phyloP scores from a whole-genome alignment of 1,140 invertebrate genomes.

The Plectrocnemia conspersa region DNA sequence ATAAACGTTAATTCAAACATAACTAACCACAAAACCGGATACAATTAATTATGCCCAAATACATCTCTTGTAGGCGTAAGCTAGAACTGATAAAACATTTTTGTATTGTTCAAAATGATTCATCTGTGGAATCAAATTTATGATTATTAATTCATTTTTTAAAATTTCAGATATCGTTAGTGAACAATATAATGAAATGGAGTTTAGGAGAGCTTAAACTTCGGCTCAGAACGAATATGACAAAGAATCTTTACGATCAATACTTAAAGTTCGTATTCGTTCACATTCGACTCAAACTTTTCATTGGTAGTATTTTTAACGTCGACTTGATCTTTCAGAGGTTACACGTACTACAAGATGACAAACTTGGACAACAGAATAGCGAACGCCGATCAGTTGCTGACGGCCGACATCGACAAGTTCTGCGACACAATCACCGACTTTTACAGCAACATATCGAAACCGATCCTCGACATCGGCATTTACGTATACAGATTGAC shows the following conservation, averaged over 20 bases:
- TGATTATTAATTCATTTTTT: constrained; percentile 23
- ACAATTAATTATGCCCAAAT: no score
- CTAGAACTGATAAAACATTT: no score
- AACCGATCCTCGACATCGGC: constrained; percentile 90
- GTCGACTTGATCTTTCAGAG: constrained; percentile 54
- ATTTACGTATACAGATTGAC: constrained; percentile 91
- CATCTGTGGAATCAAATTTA: no score
- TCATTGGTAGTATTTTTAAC: background rate
- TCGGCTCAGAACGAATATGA: constrained; percentile 83
- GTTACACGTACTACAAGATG: constrained; percentile 97
- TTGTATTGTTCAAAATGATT: no score
- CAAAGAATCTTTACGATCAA: constrained; percentile 79
- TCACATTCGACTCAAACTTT: background rate
- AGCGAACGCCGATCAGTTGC: constrained; percentile 91
- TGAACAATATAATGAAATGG: constrained; percentile 92
- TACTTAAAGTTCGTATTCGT: constrained; percentile 79
- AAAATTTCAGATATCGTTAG: constrained; percentile 70
- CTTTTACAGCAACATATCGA: constrained; percentile 95
- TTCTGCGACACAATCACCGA: constrained; percentile 94
- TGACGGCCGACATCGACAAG: constrained; percentile 95
- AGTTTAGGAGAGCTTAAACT: constrained; percentile 91
- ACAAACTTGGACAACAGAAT: constrained; percentile 92
- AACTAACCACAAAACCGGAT: no score
- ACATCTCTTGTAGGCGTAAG: no score
- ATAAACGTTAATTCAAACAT: no score